phyloP scores from a whole-genome alignment of 2,113 vertebrate species.

The Sebastes fasciatus region DNA sequence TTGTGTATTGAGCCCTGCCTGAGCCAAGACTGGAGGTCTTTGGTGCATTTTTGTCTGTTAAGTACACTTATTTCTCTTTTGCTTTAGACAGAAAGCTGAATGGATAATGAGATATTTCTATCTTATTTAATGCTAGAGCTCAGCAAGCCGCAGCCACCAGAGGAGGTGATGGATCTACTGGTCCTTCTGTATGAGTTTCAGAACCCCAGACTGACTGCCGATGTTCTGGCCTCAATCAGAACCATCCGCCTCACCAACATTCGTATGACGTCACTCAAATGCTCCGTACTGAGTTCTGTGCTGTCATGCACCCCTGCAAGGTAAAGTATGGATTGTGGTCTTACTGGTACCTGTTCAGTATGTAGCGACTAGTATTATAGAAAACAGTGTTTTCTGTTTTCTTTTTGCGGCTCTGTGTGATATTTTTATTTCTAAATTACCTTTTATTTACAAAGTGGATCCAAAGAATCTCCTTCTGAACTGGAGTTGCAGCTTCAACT shows the following conservation, averaged over 20 bases:
- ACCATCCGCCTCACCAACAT: constrained; percentile 86
- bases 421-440: neutral
- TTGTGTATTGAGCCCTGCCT: neutral
- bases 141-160: constrained; percentile 87
- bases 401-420: neutral
- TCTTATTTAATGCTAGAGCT: constrained; percentile 73
- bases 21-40: neutral
- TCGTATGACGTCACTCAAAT: constrained; percentile 94
- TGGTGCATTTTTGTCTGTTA: neutral
- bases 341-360: neutral
- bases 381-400: neutral
- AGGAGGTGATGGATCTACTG: constrained; percentile 94
- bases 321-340: constrained; percentile 61
- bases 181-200: constrained; percentile 97
- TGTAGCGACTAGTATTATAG: neutral
- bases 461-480: neutral
- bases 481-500: neutral
- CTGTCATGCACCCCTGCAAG: constrained; percentile 83
- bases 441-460: neutral
- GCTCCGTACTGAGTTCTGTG: constrained; percentile 89
- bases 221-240: constrained; percentile 88
- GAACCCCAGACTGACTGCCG: constrained; percentile 91
- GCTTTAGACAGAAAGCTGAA: neutral
- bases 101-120: neutral
- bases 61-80: neutral